Base-by-base conservation (phyloP, 2,888 invertebrate genomes). In the Polydrusus cervinus region DNA sequence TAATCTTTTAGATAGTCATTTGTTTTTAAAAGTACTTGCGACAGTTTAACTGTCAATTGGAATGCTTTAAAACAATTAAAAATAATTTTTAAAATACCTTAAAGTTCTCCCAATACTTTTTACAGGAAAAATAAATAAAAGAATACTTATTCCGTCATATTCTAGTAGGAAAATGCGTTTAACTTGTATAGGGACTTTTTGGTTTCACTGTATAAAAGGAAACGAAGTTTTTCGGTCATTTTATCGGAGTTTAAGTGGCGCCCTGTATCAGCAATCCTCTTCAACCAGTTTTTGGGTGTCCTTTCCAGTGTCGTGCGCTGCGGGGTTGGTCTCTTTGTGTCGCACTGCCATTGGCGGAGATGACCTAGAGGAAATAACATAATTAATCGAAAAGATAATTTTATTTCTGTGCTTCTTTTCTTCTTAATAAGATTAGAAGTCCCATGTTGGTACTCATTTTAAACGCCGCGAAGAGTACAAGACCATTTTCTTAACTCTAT, bases 261-360 rank as follows among this genome's bases (percentile, higher is more conserved):
- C 67, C 71, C 60, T 70, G 82, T 87, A 87, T 87, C 87, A 93
- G 88, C 93, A 93, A 89, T 96, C 96, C 89, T 97, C 97, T 87
- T 93, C 93, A 80, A 97, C 97, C 80, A 97, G 91, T 86, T 94
- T 93, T 87, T 95, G 95, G 60, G 97, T 97, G 88, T 97, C 97
- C 87, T 94, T 95, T 86, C 96, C 96, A 71, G 95, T 95, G 87
- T 97, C 97, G 74, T 92, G 91, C 72, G 91, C 89, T 67, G 93
- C 91, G 3, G 97, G 97, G 88, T 96, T 95, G 76, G 97, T 90
- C 86, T 94, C 93, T 80, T 92, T 91, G 86, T 93, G 94, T 87
- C 93, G 90, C 80, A 93, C 89, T 85, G 92, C 92, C 80, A 93
- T 89, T 85, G 92, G 93, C 30, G 94, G 93, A 75, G 93, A 92